These are phyloP conservation scores for Micromussa lordhowensis DNA, from an alignment of 92 coral and sea anemone genomes.

Conservation along the genomic window DNA sequence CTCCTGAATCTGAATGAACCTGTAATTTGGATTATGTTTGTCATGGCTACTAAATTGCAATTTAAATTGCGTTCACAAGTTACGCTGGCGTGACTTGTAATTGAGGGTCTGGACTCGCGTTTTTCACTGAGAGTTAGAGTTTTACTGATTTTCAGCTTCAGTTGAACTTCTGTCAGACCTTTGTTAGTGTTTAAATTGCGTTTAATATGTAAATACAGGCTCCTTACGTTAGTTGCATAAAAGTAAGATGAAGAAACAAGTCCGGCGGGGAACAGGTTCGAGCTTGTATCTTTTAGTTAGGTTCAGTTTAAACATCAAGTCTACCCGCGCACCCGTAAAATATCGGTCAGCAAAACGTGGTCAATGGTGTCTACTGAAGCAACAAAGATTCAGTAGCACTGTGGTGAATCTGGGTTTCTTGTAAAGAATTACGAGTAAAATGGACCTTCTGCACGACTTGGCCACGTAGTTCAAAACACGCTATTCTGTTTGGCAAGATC, in stretches of 20 bases:
- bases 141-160: too few relatives aligned
- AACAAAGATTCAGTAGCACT: neutral
- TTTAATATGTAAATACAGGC: neutral
- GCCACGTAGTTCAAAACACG: neutral
- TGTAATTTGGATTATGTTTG: neutral
- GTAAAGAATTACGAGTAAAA: neutral
- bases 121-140: too few relatives aligned
- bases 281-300: neutral
- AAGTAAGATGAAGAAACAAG: neutral
- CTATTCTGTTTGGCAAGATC: neutral
- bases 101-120: too few relatives aligned
- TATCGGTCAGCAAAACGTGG: too few relatives aligned
- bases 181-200: neutral
- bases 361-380: neutral
- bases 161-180: too few relatives aligned
- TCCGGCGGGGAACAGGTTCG: too few relatives aligned
- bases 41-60: neutral
- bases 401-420: neutral
- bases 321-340: too few relatives aligned
- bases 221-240: neutral
- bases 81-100: conserved; percentile 23
- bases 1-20: neutral
- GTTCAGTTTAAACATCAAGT: neutral
- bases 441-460: neutral
- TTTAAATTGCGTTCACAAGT: conserved; percentile 2